Evolutionary conservation across 2,888 invertebrate genomes (phyloP).

Genomic region (Sicus ferrugineus): DNA sequence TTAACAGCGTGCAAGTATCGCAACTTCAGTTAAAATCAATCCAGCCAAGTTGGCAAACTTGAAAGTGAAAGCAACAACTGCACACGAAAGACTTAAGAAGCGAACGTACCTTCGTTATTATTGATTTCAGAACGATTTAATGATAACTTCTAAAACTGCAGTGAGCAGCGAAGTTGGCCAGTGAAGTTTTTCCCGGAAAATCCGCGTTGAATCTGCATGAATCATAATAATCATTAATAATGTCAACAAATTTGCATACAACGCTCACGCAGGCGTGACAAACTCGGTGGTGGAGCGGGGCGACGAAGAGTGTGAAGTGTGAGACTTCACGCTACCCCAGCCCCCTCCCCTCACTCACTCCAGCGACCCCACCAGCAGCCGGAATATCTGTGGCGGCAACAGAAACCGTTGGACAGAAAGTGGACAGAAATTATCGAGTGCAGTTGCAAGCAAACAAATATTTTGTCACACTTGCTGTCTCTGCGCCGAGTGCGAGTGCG

Average conservation of each 20-base stretch:
- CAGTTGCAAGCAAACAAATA: background rate
- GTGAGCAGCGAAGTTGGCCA: too few relatives aligned
- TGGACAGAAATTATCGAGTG: background rate
- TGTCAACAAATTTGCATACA: background rate
- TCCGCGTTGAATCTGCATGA: background rate
- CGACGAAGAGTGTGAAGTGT: background rate
- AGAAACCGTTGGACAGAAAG: background rate
- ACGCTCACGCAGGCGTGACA: conserved; percentile 6
- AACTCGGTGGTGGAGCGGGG: conserved; percentile 6
- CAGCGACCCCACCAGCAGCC: conserved; percentile 1
- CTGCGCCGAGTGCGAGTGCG: background rate
- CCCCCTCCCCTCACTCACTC: background rate
- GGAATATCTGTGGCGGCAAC: too few relatives aligned
- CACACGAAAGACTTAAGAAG: too few relatives aligned
- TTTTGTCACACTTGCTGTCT: conserved; percentile 4
- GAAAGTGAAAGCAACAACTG: too few relatives aligned
- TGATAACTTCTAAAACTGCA: too few relatives aligned
- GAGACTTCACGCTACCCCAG: background rate
- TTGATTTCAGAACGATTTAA: too few relatives aligned
- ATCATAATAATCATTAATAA: background rate
- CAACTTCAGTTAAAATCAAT: too few relatives aligned
- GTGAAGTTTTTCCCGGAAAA: conserved; percentile 14
- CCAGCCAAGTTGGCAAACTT: too few relatives aligned
- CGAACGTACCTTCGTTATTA: too few relatives aligned
- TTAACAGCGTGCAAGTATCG: too few relatives aligned